Evolutionary conservation across 2,888 invertebrate genomes (phyloP).

Genomic region (Erpobdella octoculata): DNA sequence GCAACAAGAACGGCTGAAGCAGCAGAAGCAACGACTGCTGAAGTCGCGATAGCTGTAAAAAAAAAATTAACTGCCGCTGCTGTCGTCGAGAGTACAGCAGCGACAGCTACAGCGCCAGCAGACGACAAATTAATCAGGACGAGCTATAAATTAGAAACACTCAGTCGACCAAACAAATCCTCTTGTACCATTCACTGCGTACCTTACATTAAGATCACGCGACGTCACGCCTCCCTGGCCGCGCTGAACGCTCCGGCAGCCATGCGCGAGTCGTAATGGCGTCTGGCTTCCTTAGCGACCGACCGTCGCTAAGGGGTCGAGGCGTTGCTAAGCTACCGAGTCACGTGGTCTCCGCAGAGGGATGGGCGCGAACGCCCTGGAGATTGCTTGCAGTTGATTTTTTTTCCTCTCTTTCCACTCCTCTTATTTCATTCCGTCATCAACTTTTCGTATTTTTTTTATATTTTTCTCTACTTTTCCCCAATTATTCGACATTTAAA

Average conservation of each 20-base stretch:
- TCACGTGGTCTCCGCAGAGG: background rate
- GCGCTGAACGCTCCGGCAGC: conserved; percentile 24
- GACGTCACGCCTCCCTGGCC: conserved; percentile 27
- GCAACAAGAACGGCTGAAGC: too few species aligned
- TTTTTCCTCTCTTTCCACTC: background rate
- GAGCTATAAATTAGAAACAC: conserved; percentile 22
- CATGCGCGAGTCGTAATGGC: conserved; percentile 26
- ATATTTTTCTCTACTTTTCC: too few species aligned
- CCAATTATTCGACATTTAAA: too few species aligned
- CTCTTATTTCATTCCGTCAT: too few species aligned
- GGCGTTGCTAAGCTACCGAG: conserved; percentile 24
- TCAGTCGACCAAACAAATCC: conserved; percentile 20
- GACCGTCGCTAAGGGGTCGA: conserved; percentile 11
- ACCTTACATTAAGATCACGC: conserved; percentile 25
- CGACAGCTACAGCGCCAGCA: background rate
- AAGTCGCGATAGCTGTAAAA: too few species aligned
- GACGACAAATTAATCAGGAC: conserved; percentile 7
- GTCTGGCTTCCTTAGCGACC: conserved; percentile 25
- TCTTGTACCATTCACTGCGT: conserved; percentile 20
- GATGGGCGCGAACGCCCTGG: conserved; percentile 5
- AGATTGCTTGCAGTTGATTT: background rate
- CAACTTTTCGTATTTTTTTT: too few species aligned
- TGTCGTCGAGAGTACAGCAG: background rate
- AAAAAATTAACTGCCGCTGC: too few species aligned
- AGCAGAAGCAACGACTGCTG: background rate